Conservation (phyloP, 1,140 invertebrate species). For the Polyergus mexicanus region DNA sequence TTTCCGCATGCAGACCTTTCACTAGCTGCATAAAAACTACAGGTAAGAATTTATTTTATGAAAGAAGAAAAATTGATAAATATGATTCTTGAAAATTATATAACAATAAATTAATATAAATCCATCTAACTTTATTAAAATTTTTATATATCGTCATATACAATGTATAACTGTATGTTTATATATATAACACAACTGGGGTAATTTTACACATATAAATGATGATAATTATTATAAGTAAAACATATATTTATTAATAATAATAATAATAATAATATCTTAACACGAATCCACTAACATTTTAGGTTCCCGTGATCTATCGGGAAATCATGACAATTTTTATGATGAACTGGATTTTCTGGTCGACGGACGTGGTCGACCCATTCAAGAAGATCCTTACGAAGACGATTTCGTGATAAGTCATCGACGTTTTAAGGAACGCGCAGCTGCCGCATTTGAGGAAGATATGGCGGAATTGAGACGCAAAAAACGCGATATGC, state of each 20-base stretch:
- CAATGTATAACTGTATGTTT: neutral
- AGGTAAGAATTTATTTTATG: slow-evolving; percentile 49
- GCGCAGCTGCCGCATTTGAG: slow-evolving; percentile 83
- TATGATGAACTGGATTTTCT: slow-evolving; percentile 81
- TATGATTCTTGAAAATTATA: neutral
- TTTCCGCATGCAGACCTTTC: slow-evolving; percentile 28
- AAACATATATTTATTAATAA: neutral
- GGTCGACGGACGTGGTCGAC: slow-evolving; percentile 74
- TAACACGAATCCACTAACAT: slow-evolving; percentile 14
- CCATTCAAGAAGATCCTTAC: slow-evolving; percentile 74
- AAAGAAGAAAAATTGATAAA: neutral
- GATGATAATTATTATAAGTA: slow-evolving; percentile 10
- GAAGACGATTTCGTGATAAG: slow-evolving; percentile 81
- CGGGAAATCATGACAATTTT: slow-evolving; percentile 77
- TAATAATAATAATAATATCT: too few relatives aligned
- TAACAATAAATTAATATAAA: neutral
- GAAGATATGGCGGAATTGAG: slow-evolving; percentile 84
- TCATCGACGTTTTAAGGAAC: slow-evolving; percentile 82
- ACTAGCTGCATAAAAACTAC: neutral
- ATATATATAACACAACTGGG: neutral
- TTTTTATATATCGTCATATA: neutral
- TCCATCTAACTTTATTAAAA: neutral
- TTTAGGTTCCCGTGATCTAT: slow-evolving; percentile 82
- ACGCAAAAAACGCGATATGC: slow-evolving; percentile 82
- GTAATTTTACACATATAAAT: neutral